These are phyloP conservation scores for Phortica variegata DNA, from an alignment of 1,140 invertebrate genomes.

Conservation along the genomic window DNA sequence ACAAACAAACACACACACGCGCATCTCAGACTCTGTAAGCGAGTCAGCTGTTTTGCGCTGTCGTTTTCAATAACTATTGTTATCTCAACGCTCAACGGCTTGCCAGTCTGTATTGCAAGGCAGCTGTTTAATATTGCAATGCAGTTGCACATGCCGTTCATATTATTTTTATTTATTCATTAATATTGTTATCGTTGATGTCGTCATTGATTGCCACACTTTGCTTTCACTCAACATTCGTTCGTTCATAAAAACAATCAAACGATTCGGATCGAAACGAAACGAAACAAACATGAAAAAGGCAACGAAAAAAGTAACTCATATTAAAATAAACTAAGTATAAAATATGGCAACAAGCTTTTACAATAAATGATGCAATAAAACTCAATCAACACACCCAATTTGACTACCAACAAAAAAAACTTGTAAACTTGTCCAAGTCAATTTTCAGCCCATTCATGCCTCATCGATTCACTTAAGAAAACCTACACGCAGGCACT, in stretches of 20 bases:
- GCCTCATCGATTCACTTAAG: too few species aligned
- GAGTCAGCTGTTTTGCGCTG: too few species aligned
- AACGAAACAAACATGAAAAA: conserved; percentile 6
- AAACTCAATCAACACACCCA: conserved; percentile 6
- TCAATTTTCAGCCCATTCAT: conserved; percentile 39
- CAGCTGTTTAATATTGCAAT: conserved; percentile 47
- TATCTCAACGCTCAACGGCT: too few species aligned
- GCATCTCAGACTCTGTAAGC: too few species aligned
- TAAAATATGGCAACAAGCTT: neutral
- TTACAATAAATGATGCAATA: conserved; percentile 23
- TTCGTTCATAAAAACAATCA: conserved; percentile 30
- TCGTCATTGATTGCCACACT: conserved; percentile 56
- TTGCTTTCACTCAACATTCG: conserved; percentile 48
- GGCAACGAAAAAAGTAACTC: conserved; percentile 10
- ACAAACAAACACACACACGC: too few species aligned
- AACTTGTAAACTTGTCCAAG: conserved; percentile 20
- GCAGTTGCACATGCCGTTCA: too few species aligned
- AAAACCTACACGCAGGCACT: conserved; percentile 20
- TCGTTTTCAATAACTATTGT: too few species aligned
- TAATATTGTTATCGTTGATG: conserved; percentile 29
- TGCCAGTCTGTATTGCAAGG: too few species aligned
- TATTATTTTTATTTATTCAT: too few species aligned
- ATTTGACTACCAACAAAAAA: conserved; percentile 20
- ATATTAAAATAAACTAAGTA: too few species aligned
- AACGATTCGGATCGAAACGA: conserved; percentile 7